Evolutionary conservation across 2,797 vertebrate species (phyloP), one percentile per base, ranked within the genome.

Genomic region (Miichthys miiuy): DNA sequence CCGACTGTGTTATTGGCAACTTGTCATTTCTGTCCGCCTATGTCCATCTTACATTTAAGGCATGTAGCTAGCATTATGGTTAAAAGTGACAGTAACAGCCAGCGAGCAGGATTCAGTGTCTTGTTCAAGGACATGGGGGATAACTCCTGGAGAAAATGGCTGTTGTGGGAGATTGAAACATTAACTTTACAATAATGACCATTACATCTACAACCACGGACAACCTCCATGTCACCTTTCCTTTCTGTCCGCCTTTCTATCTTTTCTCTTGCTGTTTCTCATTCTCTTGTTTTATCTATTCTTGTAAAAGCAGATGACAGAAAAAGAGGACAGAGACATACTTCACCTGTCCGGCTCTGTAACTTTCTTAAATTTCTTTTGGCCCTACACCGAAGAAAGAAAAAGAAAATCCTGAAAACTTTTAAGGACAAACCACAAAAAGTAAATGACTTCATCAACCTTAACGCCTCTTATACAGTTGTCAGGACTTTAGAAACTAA

Each of bases 161-260:
- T 75, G 54, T 54, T 68, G 27, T 52, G 41, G 42, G 44, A 81
- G 62, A 80, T 71, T 16, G 25, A 84, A 87, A 72, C 38, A 75
- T 64, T 77, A 60, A 83, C 62, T 83, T 85, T 51, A 79, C 58
- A 81, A 58, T 72, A 62, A 80, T 61, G 62, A 65, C 48, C 6
- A 34, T 72, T 64, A 74, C 20, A 69, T 77, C 69, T 60, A 64
- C 47, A 80, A 67, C 54, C 11, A 25, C 1, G 12, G 51, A n/a
- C 23, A 58, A 74, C 54, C 68, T 86, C 66, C n/a, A 65, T 55
- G 48, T 83, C 68, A 72, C 67, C 80, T 72, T 55, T 42, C 23
- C 23, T 71, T 41, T 56, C 41, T 62, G 52, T 38, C 20, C 38
- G 51, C 30, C 17, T 44, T 34, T 25, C 11, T 46, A 0, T 23